Evolutionary conservation across 2,113 vertebrate genomes (phyloP).

Genomic region (Arizona elegans): DNA sequence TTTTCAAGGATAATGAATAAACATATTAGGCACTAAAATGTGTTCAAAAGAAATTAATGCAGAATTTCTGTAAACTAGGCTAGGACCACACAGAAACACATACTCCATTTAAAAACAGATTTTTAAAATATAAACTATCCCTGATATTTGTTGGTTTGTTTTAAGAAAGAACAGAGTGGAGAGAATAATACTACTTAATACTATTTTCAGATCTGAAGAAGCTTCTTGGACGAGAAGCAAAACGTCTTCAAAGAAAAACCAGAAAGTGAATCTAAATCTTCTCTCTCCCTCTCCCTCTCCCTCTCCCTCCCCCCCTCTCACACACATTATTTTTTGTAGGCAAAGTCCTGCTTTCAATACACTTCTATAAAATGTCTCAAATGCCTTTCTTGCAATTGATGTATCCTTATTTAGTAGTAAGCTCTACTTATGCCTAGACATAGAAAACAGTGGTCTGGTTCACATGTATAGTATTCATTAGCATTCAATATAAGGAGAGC

Average conservation of each 20-base stretch:
- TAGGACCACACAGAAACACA: background rate
- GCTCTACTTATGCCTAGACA: background rate
- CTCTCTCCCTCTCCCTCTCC: too few species aligned
- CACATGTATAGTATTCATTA: rapidly evolving
- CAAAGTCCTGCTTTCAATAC: background rate
- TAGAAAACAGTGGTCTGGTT: background rate
- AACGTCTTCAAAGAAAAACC: too few species aligned
- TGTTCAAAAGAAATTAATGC: background rate
- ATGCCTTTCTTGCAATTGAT: background rate
- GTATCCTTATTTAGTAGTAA: background rate
- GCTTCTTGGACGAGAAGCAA: too few species aligned
- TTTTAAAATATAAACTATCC: background rate
- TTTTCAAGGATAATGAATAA: background rate
- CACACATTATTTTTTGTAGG: background rate
- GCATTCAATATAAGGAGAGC: rapidly evolving
- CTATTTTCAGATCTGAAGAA: too few species aligned
- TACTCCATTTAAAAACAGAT: background rate
- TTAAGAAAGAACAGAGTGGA: background rate
- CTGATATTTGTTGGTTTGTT: background rate
- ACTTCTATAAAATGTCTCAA: background rate
- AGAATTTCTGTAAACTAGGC: background rate
- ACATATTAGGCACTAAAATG: background rate
- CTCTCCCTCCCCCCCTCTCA: background rate
- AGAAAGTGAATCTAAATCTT: background rate
- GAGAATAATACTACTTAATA: background rate